Base-by-base conservation (phyloP, 2,113 vertebrate genomes). In the Pedetes capensis region DNA sequence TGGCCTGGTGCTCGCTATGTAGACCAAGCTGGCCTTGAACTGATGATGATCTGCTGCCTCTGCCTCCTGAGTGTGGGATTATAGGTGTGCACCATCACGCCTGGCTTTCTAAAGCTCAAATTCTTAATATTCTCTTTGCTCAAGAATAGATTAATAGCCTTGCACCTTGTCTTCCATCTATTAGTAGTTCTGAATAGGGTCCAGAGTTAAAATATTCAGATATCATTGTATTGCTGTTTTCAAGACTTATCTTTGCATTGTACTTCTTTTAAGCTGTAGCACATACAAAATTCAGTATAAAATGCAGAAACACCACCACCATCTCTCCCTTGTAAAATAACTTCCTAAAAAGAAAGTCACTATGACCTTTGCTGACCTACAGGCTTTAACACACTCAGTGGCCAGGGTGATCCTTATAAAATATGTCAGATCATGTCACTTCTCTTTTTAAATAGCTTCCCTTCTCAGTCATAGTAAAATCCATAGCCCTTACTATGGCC, bases 261-360 rank as follows among this genome's bases (percentile, higher is more conserved):
- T 89, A 10, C 44, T 32, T 69, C 78, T 71, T 78, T 53, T 51
- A 44, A 92, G 8, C 71, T 80, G 29, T 84, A n/a, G 59, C 64
- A 64, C 27, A n/a, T 47, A 49, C n/a, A 34, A 85, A 49, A 11
- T 88, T 88, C 29, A 86, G 9, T 74, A 25, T 86, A 47, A 93
- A 84, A 86, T 89, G 23, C 78, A 53, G 92, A 95, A 96, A 79
- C 18, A 47, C n/a, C 53, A 75, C 51, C 53, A 75, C 51, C 42
- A 71, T 85, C 6, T 91, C 39, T 94, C 22, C n/a, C 27, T 90
- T 96, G 29, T 20, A 89, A 79, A 87, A 53, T 85, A 88, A 66
- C 23, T 89, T 87, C 39, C 25, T 79, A 79, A 84, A 18, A 42
- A 74, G 32, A 85, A 49, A 29, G 63, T 53, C 57, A 79, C 61